Base-by-base conservation (phyloP, 1,140 invertebrate genomes). In the Heliconius nattereri region DNA sequence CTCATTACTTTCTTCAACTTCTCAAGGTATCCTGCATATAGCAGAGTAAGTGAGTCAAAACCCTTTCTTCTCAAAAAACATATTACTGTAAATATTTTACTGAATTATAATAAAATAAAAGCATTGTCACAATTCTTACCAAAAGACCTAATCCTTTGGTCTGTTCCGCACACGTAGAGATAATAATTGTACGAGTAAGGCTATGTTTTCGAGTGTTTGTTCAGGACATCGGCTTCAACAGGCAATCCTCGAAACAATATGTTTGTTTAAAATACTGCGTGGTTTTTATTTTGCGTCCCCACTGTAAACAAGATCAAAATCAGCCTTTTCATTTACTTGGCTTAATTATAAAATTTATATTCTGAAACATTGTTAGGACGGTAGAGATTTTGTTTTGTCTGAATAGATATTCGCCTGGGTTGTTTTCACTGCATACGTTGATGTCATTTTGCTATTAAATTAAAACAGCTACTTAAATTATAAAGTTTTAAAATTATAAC, bases 221-320 rank as follows among this genome's bases (percentile, higher is more conserved):
- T 86, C 86, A 88, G 87, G 85, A 85, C 80, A 85, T 86, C 82
- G 80, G 80, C 84, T 80, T 83, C 78, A 84, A 84, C 81, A 87
- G 82, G 80, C 83, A 81, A 87, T 85, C 78, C 77, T 79, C 81
- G 85, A 75, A 83, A 81, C 81, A 82, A 78, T 76, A 79, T 84
- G 83, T 86, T 87, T 88, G 79, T 79, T 79, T 78, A 84, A 84
- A 84, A 85, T 85, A 84, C 81, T 85, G 82, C 60, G 71, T 80
- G 80, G 71, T 81, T 74, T 66, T 66, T 66, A 66, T 76, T 80
- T 60, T 78, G 52, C 83, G 74, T 79, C 83, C 82, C 76, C 71
- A 40, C 78, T 78, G 76, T 75, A 80, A 49, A 70, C 72, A 49
- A 71, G 80, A 80, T 80, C 71, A 75, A 57, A 71, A 82, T 79